Conservation (phyloP, 2,888 invertebrate species). For the Synanthedon formicaeformis region DNA sequence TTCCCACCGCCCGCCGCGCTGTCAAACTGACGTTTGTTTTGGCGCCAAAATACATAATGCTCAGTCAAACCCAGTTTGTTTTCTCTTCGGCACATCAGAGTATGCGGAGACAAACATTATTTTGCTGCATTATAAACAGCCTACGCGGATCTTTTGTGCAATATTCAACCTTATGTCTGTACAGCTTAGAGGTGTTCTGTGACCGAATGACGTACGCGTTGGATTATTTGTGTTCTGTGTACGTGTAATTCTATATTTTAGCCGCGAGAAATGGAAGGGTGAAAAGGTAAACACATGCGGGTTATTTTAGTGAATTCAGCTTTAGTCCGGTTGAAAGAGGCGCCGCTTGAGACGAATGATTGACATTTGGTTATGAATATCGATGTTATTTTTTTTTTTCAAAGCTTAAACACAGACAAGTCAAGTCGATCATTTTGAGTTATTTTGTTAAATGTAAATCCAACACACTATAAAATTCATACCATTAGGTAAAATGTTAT, state of each 20-base stretch:
- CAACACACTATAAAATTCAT: too few relatives aligned
- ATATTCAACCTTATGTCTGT: slow-evolving; percentile 26
- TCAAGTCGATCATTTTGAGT: too few relatives aligned
- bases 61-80: slow-evolving; percentile 63
- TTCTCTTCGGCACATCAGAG: slow-evolving; percentile 64
- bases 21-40: slow-evolving; percentile 70
- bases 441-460: too few relatives aligned
- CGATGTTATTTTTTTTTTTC: slow-evolving; percentile 24
- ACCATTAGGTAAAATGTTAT: too few relatives aligned
- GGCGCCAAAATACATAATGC: slow-evolving; percentile 70
- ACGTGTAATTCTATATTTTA: slow-evolving; percentile 66
- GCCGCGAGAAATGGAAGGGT: slow-evolving; percentile 63
- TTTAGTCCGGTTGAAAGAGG: slow-evolving; percentile 60
- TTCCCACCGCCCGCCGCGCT: slow-evolving; percentile 68
- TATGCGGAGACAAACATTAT: slow-evolving; percentile 33
- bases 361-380: slow-evolving; percentile 47
- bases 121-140: slow-evolving; percentile 18
- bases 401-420: neutral
- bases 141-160: slow-evolving; percentile 11
- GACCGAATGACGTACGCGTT: neutral
- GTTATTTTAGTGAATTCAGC: slow-evolving; percentile 67
- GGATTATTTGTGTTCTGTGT: slow-evolving; percentile 19
- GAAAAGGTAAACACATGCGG: slow-evolving; percentile 61
- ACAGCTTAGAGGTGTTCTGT: neutral
- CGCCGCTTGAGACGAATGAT: slow-evolving; percentile 47